Base-by-base conservation (phyloP, 2,888 invertebrate species). In the Lithodes maja region DNA sequence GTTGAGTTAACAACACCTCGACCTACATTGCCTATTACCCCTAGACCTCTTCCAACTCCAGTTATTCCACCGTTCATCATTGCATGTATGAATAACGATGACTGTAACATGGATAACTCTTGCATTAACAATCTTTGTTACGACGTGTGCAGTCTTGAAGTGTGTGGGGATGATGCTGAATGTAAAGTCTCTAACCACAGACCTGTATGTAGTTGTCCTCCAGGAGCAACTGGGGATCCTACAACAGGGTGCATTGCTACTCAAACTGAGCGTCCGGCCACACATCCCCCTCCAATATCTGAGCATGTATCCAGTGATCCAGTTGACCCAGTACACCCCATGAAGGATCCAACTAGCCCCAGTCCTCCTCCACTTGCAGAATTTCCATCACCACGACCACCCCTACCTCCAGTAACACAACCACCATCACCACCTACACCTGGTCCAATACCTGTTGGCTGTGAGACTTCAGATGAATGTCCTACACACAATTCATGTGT, bases 391-490 rank as follows among this genome's bases (percentile, higher is more conserved):
- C 77, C 77, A 74, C 54, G 87, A 52, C 83, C 83, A 17, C 2
- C 52, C 68, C 90, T 7, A 69, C 71, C 80, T 71, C 80, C 80
- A 54, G n/a, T 80, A 7, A 95, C 96, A 0, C 55, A 80, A 17
- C 87, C 79, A 54, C 81, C 87, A 15, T n/a, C 77, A 55, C 69
- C 90, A 55, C 85, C 90, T 2, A 85, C 86, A 50, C 78, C 82
- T 50, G 83, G 83, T 71, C 87, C 87, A 53, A 3, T 87, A 50
- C 55, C 96, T 53, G 96, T 97, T 54, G 98, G 98, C 69, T 98
- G 98, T 93, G 95, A 96, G 91, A 95, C 96, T 7, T 96, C 98
- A 93, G 96, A 96, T 0, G 97, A 98, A 93, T 98, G 98, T 93
- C 96, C 96, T 92, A 95, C 96, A 2, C 96, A 96, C 92, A 96